Percentiles rank a stretch among this genome's conserved stretches.
phyloP scores from a whole-genome alignment of 1,140 invertebrate species.

The Leguminivora glycinivorella region DNA sequence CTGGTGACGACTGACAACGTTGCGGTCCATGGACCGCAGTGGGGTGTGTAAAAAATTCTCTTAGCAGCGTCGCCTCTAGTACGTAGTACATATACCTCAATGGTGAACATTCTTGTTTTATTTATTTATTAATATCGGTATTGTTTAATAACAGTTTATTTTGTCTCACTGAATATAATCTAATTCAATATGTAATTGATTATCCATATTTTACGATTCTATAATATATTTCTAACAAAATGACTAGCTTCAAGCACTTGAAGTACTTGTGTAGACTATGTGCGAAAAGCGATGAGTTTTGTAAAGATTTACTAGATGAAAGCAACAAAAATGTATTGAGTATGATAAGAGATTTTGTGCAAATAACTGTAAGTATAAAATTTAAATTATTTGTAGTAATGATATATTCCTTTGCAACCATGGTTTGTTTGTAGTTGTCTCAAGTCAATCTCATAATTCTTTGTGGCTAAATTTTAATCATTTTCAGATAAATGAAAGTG shows the following conservation, averaged over 20 bases:
- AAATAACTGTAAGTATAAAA: conserved; percentile 59
- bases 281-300: conserved; percentile 63
- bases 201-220: not conserved
- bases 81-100: no score
- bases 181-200: not conserved
- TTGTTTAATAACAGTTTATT: not conserved
- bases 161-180: not conserved
- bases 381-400: not conserved
- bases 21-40: no score
- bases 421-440: not conserved
- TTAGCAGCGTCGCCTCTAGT: no score
- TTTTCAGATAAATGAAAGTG: conserved; percentile 59
- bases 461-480: not conserved
- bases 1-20: no score
- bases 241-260: conserved; percentile 61
- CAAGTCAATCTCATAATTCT: not conserved
- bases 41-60: no score
- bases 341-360: conserved; percentile 63
- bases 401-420: not conserved
- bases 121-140: conserved; percentile 19
- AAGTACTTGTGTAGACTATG: conserved; percentile 74
- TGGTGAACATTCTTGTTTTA: conserved; percentile 22
- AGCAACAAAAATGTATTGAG: conserved; percentile 63
- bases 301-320: conserved; percentile 66
- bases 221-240: conserved; percentile 38